Base-by-base conservation (phyloP, 1,140 invertebrate genomes). In the Saccostrea echinata region DNA sequence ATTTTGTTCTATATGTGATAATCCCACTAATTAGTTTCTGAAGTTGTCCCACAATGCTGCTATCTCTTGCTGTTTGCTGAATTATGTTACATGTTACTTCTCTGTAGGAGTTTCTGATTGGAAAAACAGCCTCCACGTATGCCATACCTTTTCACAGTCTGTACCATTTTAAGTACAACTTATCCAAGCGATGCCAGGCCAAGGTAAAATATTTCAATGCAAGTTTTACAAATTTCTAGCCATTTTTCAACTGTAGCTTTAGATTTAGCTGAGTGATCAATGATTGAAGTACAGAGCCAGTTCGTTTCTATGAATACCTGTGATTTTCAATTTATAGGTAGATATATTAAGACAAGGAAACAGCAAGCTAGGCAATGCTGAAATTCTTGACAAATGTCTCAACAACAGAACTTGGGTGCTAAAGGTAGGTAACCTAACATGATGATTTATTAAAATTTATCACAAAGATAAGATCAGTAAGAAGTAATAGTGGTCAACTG, bases 371-470 rank as follows among this genome's bases (percentile, higher is more conserved):
- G 90, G 88, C 35, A 91, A 93, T 92, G 90, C 92, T 84, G 90
- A 91, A 52, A 92, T 94, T 27, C 88, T 94, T 24, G 93, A 94
- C 84, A 92, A 93, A 88, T 94, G 93, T 91, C 87, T 94, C 80
- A 92, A 94, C 86, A 94, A 94, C 88, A 92, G 93, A 86, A 90
- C 88, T 16, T 94, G 94, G 94, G 93, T 94, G 12, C 91, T 94
- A 82, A 92, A 94, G 89, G 94, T 94, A 91, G 89, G 86, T 87
- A 27, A 53, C 13, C 4, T n/a, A 13, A 2, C 6, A 53, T 1
- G 16, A 11, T 21, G n/a, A n/a, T 24, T 84, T 33, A 55, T 55
- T 27, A 18, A 51, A 13, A 16, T 84, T 43, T 13, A 13, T 21
- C n/a, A n/a, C n/a, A 24, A 27, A 30, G 82, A 35, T n/a, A 30